Base-by-base conservation (phyloP, 2,797 vertebrate genomes). In the Melanotaenia boesemani region DNA sequence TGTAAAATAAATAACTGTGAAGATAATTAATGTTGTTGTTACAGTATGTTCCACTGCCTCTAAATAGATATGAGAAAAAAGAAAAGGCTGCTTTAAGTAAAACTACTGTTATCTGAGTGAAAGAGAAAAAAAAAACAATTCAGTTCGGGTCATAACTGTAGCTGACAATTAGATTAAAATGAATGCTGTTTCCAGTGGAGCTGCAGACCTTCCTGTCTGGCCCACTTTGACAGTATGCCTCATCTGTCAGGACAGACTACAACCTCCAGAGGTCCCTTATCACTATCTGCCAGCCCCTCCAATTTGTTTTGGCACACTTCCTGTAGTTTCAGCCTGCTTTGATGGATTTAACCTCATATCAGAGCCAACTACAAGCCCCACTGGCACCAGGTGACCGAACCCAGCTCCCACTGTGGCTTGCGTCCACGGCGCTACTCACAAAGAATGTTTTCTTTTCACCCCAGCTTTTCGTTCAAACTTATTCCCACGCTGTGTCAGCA, bases 221-320 rank as follows among this genome's bases (percentile, higher is more conserved):
- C 41, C 20, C 37, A 32, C 9, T 66, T 37, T 61, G 56, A 72
- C 73, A 24, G 55, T 30, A 2, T 26, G 44, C 61, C 44, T 76
- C 74, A 67, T 78, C 77, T 63, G 60, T 72, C 60, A 82, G 55
- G 56, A 28, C 4, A 6, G 60, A 80, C 70, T 41, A 73, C 62
- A 65, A 48, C 64, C 75, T 80, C 74, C 81, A 66, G 37, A 32
- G 62, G 30, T 37, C 1, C 52, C 75, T 81, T 74, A 81, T 89
- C 79, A 0, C 56, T 18, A 0, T 54, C 76, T 59, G 66, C 75
- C 86, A 89, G 81, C 36, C 55, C 64, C 20, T 54, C 10, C 9
- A 2, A 63, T 78, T 69, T 66, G 79, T 66, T 80, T 59, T 76
- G 77, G 74, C 73, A 46, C 44, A 54, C 77, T 69, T 79, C 60